Percentiles rank a stretch among this genome's conserved stretches.
Conservation (phyloP, 2,113 vertebrate genomes). For the Mirounga angustirostris region DNA sequence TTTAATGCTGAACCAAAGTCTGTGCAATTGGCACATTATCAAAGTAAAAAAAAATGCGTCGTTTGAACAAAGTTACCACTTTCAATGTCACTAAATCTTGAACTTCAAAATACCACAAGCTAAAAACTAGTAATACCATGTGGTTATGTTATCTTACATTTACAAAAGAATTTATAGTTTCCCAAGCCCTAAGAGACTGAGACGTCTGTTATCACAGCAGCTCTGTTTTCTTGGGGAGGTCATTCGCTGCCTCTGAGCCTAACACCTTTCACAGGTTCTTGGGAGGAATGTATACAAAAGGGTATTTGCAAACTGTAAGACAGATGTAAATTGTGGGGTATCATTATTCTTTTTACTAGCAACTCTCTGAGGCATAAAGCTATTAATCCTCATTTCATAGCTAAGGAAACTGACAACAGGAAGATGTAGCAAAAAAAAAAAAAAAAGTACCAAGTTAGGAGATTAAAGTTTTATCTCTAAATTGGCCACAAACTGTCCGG, state of each 20-base stretch:
- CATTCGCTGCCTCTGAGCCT: not conserved
- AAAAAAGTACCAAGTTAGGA: not conserved
- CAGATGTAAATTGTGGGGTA: not conserved
- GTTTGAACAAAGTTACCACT: slow-evolving; percentile 74
- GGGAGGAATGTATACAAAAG: not conserved
- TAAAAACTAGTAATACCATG: slow-evolving; percentile 61
- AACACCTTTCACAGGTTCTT: not conserved
- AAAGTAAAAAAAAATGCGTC: slow-evolving; percentile 64
- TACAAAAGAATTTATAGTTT: slow-evolving; percentile 40
- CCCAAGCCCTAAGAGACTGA: not conserved
- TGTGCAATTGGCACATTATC: slow-evolving; percentile 77
- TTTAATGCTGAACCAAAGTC: slow-evolving; percentile 74
- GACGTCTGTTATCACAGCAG: not conserved
- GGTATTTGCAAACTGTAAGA: not conserved
- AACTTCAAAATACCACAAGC: slow-evolving; percentile 74
- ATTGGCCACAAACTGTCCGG: not conserved
- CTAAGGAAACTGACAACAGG: slow-evolving; percentile 37
- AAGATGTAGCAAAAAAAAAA: not conserved
- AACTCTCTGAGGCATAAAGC: not conserved
- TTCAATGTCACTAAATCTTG: slow-evolving; percentile 74
- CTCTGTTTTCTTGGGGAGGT: not conserved
- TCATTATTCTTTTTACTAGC: slow-evolving; percentile 36
- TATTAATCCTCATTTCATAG: slow-evolving; percentile 12
- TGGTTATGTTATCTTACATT: slow-evolving; percentile 54
- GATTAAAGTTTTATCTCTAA: slow-evolving; percentile 18